Evolutionary conservation across 2,888 invertebrate genomes (phyloP), one percentile per base, ranked within the genome.

Genomic region (Brachylomia viminalis): DNA sequence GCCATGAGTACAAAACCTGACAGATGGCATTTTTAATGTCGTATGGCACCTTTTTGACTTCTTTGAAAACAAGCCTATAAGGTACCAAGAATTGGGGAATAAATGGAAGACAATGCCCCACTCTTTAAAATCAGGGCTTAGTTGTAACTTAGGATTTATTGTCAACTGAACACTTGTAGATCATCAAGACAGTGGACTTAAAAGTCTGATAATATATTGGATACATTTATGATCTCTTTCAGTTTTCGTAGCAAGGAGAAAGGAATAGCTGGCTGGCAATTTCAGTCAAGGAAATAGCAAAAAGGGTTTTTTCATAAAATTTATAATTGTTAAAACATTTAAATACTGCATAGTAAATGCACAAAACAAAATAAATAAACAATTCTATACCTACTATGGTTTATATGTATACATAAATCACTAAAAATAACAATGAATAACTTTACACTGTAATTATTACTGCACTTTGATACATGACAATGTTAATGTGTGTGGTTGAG

Each of bases 351-450:
- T 42, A 72, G 11, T 52, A 11, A 72, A 52, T 2, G 38, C 20
- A 27, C n/a, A 42, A 33, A n/a, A n/a, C 20, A 20, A 56, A n/a
- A 11, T 58, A 42, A 73, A 72, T n/a, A 49, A 72, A 73, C 30
- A n/a, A 33, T 17, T 6, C 66, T 11, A 17, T n/a, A 23, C 38
- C 38, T 38, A 38, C 10, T n/a, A 15, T 33, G 30, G 5, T 49
- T 47, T 20, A 56, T 69, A 49, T 49, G 30, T 74, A 52, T n/a
- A n/a, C n/a, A n/a, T 27, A 62, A 62, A 20, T 54, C 0, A 47
- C 30, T 58, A 58, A 47, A 62, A 49, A 75, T 75, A 58, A 42
- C 17, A 69, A 54, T 68, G 45, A 77, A 47, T 77, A 77, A 61
- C 27, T 47, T n/a, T 47, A 70, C 20, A 70, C 30, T 54, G 71